Percentiles rank a stretch among this genome's conserved stretches.
These are phyloP conservation scores for Drosophila sp. DNA, from an alignment of 1,140 invertebrate genomes.

Conservation along the genomic window DNA sequence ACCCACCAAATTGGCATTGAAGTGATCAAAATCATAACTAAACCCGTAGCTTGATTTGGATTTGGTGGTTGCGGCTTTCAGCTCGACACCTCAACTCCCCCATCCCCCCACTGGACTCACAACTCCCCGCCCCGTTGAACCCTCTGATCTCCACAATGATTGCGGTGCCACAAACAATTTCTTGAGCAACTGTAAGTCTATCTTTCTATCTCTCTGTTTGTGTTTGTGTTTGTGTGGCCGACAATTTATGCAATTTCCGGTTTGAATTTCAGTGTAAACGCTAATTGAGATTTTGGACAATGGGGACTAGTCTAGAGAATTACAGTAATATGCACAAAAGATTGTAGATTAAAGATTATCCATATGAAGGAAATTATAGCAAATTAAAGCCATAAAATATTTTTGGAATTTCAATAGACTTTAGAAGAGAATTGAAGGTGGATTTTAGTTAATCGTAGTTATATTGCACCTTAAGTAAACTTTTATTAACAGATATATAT, in stretches of 20 bases:
- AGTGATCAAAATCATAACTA: constrained; percentile 44
- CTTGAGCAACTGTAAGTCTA: constrained; percentile 14
- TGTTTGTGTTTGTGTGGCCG: constrained; percentile 9
- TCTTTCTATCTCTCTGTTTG: constrained; percentile 2
- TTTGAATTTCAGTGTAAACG: constrained; percentile 26
- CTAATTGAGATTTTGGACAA: constrained; percentile 53
- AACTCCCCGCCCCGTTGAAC: background rate
- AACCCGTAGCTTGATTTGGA: constrained; percentile 28
- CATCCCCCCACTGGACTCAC: background rate
- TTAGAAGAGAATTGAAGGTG: too few species aligned
- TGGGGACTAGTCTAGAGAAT: constrained; percentile 5
- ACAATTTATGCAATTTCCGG: constrained; percentile 72
- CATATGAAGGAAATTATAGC: background rate
- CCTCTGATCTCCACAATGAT: constrained; percentile 12
- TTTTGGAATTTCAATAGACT: too few species aligned
- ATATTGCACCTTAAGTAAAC: too few species aligned
- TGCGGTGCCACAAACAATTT: constrained; percentile 12
- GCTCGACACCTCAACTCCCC: background rate
- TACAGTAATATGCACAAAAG: background rate
- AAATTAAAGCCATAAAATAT: too few species aligned
- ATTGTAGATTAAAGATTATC: background rate
- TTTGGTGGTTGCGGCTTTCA: constrained; percentile 47
- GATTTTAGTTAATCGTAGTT: too few species aligned
- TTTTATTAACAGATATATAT: too few species aligned
- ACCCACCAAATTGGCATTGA: constrained; percentile 23